Evolutionary conservation across 2,113 vertebrate species (phyloP), one percentile per base, ranked within the genome.

Genomic region (Macroglossus sobrinus): DNA sequence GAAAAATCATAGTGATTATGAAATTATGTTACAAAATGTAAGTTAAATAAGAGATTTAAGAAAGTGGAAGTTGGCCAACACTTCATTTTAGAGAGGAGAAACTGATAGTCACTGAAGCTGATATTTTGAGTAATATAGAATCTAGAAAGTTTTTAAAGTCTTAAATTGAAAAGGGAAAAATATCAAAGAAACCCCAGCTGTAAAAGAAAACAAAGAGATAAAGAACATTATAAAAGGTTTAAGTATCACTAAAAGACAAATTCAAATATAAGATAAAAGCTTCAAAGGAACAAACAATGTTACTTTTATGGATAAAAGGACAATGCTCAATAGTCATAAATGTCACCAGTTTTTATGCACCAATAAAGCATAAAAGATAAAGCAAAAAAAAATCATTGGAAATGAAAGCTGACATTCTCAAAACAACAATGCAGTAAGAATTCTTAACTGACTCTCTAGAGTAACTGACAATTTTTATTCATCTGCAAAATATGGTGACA

Each of bases 261-360:
- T 61, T 94, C 80, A 94, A 80, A 79, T 84, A 81, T 57, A 93
- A 94, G 72, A 24, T 91, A 53, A 90, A 84, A 95, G 1, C 71
- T 94, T 95, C 75, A 95, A 96, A 94, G 57, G n/a, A 82, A 94
- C 40, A 75, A 93, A 93, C 33, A 87, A 90, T 53, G 21, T 76
- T 93, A 80, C 57, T 94, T 80, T 84, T 82, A 57, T 35, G 43
- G 43, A 61, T 75, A 90, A 94, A 96, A 96, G 26, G 47, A 63
- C 59, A 71, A 69, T 66, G 21, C 61, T 96, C 75, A 76, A 89
- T 96, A 57, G n/a, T 76, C 53, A 1, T 50, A 94, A 76, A 50
- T 84, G 35, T 94, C 88, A 96, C 86, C 63, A 86, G 74, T 47
- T 94, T 72, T 94, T 76, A 92, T 75, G 64, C 38, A 92, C 68